Base-by-base conservation (phyloP, 2,797 vertebrate species). In the Cuculus canorus region DNA sequence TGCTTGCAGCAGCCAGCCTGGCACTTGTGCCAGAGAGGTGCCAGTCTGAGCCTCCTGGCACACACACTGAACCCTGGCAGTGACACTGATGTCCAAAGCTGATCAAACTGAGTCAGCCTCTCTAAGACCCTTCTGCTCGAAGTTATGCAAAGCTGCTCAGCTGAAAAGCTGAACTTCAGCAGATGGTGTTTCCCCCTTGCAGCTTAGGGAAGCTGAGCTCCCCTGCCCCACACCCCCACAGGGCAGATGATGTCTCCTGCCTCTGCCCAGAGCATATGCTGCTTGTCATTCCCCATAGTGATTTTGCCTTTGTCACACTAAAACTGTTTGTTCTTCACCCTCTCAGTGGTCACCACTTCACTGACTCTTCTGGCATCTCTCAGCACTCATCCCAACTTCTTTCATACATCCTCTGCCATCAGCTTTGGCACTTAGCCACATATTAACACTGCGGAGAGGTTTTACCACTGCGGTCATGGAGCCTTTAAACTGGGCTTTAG, bases 161-260 rank as follows among this genome's bases (percentile, higher is more conserved):
- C 35, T 5, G 6, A 65, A 72, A 59, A 50, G 37, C 76, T 70
- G 93, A 81, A 82, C 91, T 80, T 87, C 57, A 78, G 69, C 93
- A 94, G 82, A 90, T 84, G 93, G 82, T 66, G 59, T 68, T 81
- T 63, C 63, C 69, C 27, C 11, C 53, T 82, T 57, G n/a, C 18
- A 35, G 5, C 12, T 28, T 2, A 16, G 27, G 25, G 59, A 82
- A 86, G 86, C 35, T 2, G 15, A 82, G 19, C 9, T 77, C 27
- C 63, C 9, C 1, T 10, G 59, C 27, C 37, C 37, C 0, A 0
- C 61, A n/a, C 47, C 47, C 30, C 25, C 1, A 1, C 3, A 15
- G 27, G 33, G 25, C 2, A 2, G 43, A 50, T 0, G 1, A 4
- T 35, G 8, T 56, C 73, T 79, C 41, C 56, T 60, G 60, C 24